These are phyloP conservation scores for Hyaena hyaena DNA, from an alignment of 2,113 vertebrate genomes.

Conservation along the genomic window DNA sequence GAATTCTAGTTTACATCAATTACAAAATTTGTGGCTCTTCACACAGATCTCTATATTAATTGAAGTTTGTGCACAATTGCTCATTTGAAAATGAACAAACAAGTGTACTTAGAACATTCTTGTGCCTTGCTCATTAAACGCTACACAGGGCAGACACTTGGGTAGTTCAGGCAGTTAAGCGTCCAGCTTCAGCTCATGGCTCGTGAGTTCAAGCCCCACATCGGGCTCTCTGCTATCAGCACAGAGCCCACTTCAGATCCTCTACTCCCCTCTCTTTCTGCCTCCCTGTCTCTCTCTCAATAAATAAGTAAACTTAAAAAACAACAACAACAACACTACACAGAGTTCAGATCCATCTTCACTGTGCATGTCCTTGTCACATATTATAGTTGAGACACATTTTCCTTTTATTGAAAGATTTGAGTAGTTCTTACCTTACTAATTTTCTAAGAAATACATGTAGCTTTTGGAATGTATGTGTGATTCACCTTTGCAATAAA, in stretches of 20 bases:
- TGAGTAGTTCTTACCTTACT: constrained; percentile 22
- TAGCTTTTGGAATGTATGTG: not conserved
- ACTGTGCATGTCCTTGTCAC: not conserved
- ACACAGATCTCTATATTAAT: not conserved
- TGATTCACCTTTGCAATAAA: constrained; percentile 45
- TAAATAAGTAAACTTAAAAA: no score
- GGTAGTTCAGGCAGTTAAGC: no score
- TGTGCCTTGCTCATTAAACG: not conserved
- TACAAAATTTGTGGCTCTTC: not conserved
- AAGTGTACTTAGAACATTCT: not conserved
- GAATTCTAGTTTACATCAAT: not conserved
- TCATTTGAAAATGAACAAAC: constrained; percentile 15
- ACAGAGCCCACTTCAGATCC: no score
- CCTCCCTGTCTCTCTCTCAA: no score
- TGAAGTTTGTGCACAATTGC: not conserved
- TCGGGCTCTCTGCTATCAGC: no score
- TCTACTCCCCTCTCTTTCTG: no score
- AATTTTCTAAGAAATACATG: constrained; percentile 39
- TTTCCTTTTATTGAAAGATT: not conserved
- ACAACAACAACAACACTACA: no score
- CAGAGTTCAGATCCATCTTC: not conserved
- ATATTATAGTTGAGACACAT: not conserved
- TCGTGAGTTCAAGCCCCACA: no score
- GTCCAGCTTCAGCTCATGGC: no score
- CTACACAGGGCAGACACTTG: not conserved